Evolutionary conservation across 2,797 vertebrate genomes (phyloP).

Genomic region (Poecilia picta): DNA sequence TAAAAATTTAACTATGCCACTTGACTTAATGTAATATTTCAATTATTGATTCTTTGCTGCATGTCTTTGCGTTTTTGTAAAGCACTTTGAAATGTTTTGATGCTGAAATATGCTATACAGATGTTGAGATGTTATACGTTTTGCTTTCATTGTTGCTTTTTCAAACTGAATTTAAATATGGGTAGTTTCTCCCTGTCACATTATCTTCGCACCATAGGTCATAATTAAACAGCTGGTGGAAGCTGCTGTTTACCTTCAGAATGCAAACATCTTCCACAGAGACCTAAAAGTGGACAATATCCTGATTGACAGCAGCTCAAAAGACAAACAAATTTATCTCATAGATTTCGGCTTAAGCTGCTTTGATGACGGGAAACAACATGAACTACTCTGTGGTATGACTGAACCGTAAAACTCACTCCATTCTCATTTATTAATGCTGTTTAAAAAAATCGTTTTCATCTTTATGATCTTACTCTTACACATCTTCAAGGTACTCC

Average conservation of each 20-base stretch:
- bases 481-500: neutral
- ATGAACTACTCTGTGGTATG: conserved; percentile 4
- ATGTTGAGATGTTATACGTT: too few species aligned
- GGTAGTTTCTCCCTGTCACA: neutral
- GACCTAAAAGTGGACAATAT: conserved; percentile 6
- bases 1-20: too few species aligned
- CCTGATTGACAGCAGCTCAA: neutral
- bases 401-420: neutral
- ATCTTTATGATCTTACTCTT: neutral
- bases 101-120: too few species aligned
- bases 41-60: too few species aligned
- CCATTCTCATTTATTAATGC: neutral
- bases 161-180: neutral
- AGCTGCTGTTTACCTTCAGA: neutral
- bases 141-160: too few species aligned
- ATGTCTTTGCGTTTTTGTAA: too few species aligned
- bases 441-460: neutral
- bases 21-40: too few species aligned
- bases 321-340: neutral
- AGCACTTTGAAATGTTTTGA: too few species aligned
- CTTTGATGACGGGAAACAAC: neutral
- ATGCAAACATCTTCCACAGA: conserved; percentile 2
- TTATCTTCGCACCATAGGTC: neutral
- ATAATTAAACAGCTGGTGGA: conserved; percentile 2
- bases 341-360: conserved; percentile 44